Base-by-base conservation (phyloP, 2,797 vertebrate genomes). In the Cyclura pinguis region DNA sequence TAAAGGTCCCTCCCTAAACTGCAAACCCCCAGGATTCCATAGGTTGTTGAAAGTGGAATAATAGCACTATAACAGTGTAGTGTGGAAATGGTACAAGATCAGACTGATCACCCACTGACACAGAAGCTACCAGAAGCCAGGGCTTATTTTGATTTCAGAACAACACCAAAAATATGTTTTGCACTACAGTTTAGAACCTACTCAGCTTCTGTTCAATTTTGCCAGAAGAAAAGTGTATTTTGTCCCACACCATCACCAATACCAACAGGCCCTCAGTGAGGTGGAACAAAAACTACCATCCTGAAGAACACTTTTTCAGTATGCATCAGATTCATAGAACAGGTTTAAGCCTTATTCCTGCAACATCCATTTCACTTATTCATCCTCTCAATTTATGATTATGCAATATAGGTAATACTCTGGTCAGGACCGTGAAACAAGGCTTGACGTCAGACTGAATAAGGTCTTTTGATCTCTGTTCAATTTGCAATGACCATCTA, bases 401-500 rank as follows among this genome's bases (percentile, higher is more conserved):
- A 55, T 72, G 74, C 27, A 85, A 8, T 80, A 67, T 38, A 72
- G 12, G 10, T 42, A 89, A 72, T 80, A 80, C 80, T 80, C 76
- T 85, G 27, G 77, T 89, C 83, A 80, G 76, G 18, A 85, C 29
- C 38, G 6, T 78, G n/a, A 77, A 80, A 5, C 7, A 57, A 55
- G 47, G 32, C 22, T 52, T 80, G 50, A 78, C 18, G 50, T 80
- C 76, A 57, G 62, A 89, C 29, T 80, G 35, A 80, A 69, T 5
- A 57, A 6, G 27, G 14, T 57, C 20, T 59, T 50, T 85, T 85
- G 76, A 80, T 80, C 83, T 29, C 62, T 27, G 10, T 57, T 42
- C 52, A 85, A 90, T 80, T 18, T 47, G 35, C 18, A 80, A 80
- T 85, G 83, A 80, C 83, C 83, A 85, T 80, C 76, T 90, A 84